Conservation (phyloP, 2,888 invertebrate species). For the Tryphoninae sp. region DNA sequence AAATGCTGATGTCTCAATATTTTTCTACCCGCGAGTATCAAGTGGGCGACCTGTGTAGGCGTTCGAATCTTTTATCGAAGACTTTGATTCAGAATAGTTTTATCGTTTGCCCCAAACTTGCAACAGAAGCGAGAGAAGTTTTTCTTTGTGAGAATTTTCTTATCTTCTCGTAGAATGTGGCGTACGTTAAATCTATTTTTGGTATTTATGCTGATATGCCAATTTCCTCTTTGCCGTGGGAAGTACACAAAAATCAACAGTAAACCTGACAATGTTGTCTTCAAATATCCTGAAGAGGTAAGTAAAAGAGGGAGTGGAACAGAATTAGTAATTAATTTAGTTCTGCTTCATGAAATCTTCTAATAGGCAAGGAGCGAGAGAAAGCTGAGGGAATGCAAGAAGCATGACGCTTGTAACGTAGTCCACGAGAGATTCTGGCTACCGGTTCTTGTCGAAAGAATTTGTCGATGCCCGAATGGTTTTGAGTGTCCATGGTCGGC, state of each 20-base stretch:
- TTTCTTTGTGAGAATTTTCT: constrained; percentile 19
- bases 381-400: constrained; percentile 83
- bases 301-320: constrained; percentile 58
- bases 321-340: constrained; percentile 6
- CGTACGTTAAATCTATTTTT: constrained; percentile 50
- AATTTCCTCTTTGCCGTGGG: constrained; percentile 44
- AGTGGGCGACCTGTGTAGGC: constrained; percentile 66
- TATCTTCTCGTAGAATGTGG: constrained; percentile 52
- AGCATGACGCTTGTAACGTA: constrained; percentile 82
- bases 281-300: constrained; percentile 75
- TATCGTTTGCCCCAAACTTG: constrained; percentile 37
- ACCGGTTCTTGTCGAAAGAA: constrained; percentile 83
- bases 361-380: constrained; percentile 84
- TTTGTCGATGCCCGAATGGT: constrained; percentile 85
- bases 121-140: not conserved
- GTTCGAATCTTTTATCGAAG: constrained; percentile 42
- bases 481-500: constrained; percentile 82
- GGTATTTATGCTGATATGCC: constrained; percentile 45
- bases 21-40: constrained; percentile 50
- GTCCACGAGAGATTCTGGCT: constrained; percentile 84
- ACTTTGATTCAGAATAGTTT: constrained; percentile 43
- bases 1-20: constrained; percentile 60
- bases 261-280: constrained; percentile 73
- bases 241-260: constrained; percentile 73
- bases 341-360: no score